Evolutionary conservation across 2,797 vertebrate species (phyloP), one percentile per base, ranked within the genome.

Genomic region (Sebastes vulpes): DNA sequence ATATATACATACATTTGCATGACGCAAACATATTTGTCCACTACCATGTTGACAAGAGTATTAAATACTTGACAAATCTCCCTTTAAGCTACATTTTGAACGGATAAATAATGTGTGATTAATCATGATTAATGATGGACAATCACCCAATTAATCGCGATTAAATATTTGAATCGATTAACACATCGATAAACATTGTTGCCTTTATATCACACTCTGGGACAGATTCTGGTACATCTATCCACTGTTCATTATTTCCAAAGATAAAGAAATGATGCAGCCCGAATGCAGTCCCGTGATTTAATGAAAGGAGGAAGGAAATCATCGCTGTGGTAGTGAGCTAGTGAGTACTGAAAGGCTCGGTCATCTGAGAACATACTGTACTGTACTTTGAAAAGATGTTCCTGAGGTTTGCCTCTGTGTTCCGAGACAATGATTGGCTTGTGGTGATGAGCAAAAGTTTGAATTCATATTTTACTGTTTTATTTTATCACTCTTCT

Each of bases 291-390:
- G 63, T 78, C 69, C 67, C 77, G 31, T 72, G 71, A 78, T 71
- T 87, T 81, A 86, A 89, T 91, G 79, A 92, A 82, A 82, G 61
- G 65, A 89, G 84, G 85, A 87, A 83, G 77, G 76, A 88, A 89
- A 77, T 75, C 21, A 79, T 83, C 9, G 6, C 83, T 52, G 52
- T 57, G 53, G 65, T 20, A 64, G 64, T 60, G 54, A 81, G 76
- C 18, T 50, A 65, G 66, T 31, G 65, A 84, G 74, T 20, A 75
- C 56, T 60, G 63, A 89, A 72, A 80, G 80, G 26, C 79, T 60
- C 21, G 58, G 88, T 89, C 91, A 92, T 84, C 72, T 76, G 75
- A 91, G 90, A 89, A 92, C 90, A 89, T 12, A 5, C 4, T 86
- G 71, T 72, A n/a, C 65, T 84, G 58, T 66, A 53, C 75, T 87